Evolutionary conservation across 2,797 vertebrate genomes (phyloP), one percentile per base, ranked within the genome.

Genomic region (Falco peregrinus): DNA sequence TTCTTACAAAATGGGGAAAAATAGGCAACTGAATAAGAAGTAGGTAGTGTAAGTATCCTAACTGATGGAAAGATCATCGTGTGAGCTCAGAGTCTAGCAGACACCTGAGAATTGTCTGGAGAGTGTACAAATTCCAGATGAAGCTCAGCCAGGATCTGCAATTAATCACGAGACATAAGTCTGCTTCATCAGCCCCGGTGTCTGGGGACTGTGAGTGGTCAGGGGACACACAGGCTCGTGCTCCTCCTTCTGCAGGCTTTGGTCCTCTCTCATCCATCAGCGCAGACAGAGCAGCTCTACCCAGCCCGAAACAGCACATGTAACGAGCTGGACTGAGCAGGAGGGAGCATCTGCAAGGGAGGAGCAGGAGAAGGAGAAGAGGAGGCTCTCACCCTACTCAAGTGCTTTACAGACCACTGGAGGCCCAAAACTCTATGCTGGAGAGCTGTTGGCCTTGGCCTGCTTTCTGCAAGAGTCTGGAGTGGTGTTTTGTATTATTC

Each of bases 101-200:
- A 18, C 70, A 39, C 8, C 1, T 2, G 43, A 37, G 37, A 16
- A 18, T 1, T 0, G 0, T 18, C 10, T 35, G 54, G 17, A 48
- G 54, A 64, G 25, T 0, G 1, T 21, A 15, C 57, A 61, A 28
- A 79, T 53, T 25, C 69, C 37, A 56, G 53, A 37, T 6, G 6
- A 64, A 75, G 35, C 70, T 68, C 75, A n/a, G 54, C 17, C 24
- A 50, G 70, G 81, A 68, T 53, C 48, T 84, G 65, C 53, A 31
- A 16, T 59, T 4, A 70, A 13, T 25, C 16, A 6, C 3, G 70
- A 82, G 67, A 16, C 6, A 5, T 3, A 31, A 74, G 60, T 1
- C 20, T 65, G 48, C 47, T 28, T 26, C 68, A 28, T 5, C 70
- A 71, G 50, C 48, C 17, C 70, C 39, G 5, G 9, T 1, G 8